phyloP scores from a whole-genome alignment of 2,797 vertebrate species.

The Myotis vivesi region DNA sequence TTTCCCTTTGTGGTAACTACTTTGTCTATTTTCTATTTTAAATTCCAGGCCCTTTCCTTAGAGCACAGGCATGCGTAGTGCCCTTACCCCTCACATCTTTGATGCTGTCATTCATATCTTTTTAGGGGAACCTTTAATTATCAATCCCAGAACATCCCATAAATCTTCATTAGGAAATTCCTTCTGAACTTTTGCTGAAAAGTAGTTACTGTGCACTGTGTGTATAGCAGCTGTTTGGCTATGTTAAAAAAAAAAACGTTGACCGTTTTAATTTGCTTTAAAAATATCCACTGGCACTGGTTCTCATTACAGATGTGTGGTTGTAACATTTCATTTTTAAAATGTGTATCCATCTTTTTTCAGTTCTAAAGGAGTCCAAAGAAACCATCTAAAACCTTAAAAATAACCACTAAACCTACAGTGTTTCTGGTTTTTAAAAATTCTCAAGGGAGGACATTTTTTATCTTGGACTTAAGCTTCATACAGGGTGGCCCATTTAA shows the following conservation, averaged over 20 bases:
- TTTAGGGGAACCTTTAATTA: slow-evolving; percentile 67
- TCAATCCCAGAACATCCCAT: slow-evolving; percentile 67
- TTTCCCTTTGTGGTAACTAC: slow-evolving; percentile 2
- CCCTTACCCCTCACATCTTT: slow-evolving; percentile 21
- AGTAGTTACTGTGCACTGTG: slow-evolving; percentile 77
- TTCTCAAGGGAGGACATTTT: slow-evolving; percentile 80
- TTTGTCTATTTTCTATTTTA: slow-evolving; percentile 1
- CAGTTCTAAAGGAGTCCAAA: slow-evolving; percentile 80
- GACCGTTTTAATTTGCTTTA: slow-evolving; percentile 80
- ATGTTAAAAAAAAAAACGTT: slow-evolving; percentile 66
- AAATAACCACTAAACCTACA: slow-evolving; percentile 81
- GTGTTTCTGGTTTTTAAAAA: slow-evolving; percentile 79
- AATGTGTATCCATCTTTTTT: slow-evolving; percentile 81
- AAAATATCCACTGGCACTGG: slow-evolving; percentile 80
- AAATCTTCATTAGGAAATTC: slow-evolving; percentile 79
- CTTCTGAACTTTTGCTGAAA: slow-evolving; percentile 77
- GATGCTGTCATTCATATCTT: slow-evolving; percentile 55
- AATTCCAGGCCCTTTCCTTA: not conserved
- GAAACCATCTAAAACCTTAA: slow-evolving; percentile 82
- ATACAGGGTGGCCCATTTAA: slow-evolving; percentile 81
- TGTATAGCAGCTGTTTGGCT: slow-evolving; percentile 77
- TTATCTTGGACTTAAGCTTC: slow-evolving; percentile 80
- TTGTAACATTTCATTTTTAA: slow-evolving; percentile 82
- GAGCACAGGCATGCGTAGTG: not conserved
- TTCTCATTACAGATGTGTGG: slow-evolving; percentile 81